Evolutionary conservation across 2,888 invertebrate species (phyloP), one percentile per base, ranked within the genome.

Genomic region (Carcina quercana): DNA sequence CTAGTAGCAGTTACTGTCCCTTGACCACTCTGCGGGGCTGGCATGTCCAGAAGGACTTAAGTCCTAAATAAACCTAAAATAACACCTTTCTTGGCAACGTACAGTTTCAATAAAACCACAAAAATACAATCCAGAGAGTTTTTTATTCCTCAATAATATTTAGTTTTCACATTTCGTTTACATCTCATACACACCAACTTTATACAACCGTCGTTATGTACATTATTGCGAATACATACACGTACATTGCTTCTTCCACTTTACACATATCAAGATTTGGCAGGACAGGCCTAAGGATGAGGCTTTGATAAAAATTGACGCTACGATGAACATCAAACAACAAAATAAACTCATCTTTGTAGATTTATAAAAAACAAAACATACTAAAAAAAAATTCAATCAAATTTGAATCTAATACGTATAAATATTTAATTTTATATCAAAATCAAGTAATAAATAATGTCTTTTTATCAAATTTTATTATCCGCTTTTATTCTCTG

Each of bases 211-310:
- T 59, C 47, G 54, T 64, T n/a, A n/a, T 80, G 72, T 80, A 79
- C 78, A 80, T 76, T 76, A 73, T 74, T 76, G 73, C 71, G 69
- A 74, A 73, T 75, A 76, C 75, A 75, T 75, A 79, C 75, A 76
- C 75, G 74, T 75, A 79, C 68, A 75, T 75, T 73, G 70, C 64
- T 73, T 72, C 53, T 42, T 50, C 45, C 39, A 41, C 34, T 46
- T 32, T 19, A 41, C 27, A 38, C 32, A 24, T 24, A 11, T 24
- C 12, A 31, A 43, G 34, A 48, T 56, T 53, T 63, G 58, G 60
- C 53, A 61, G 59, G 54, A 47, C 8, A 31, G 5, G 13, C 21
- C 13, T 26, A 38, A 24, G 32, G 35, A 28, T 10, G 14, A 29
- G 13, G 7, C 10, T 32, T 11, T 28, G 13, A 15, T 13, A 13